phyloP scores from a whole-genome alignment of 2,113 vertebrate genomes.

The Perca flavescens region DNA sequence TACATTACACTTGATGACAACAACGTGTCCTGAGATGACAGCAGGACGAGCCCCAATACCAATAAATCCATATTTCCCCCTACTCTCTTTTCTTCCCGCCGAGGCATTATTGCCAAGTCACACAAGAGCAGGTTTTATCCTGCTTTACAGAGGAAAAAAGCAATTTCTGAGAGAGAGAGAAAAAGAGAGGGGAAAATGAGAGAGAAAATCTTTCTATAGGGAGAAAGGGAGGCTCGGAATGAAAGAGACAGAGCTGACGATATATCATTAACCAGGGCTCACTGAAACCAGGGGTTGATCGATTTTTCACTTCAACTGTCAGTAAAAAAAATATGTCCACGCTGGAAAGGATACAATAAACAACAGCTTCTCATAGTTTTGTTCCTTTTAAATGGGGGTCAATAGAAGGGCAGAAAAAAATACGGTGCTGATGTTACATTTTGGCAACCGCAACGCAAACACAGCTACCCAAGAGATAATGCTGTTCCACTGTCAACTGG shows the following conservation, averaged over 20 bases:
- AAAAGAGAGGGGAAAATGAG: conserved; percentile 4
- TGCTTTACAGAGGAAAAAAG: conserved; percentile 28
- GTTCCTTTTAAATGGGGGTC: conserved; percentile 25
- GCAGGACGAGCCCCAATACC: conserved; percentile 57
- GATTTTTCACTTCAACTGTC: conserved; percentile 36
- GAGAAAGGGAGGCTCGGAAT: conserved; percentile 16
- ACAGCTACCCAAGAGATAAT: background rate
- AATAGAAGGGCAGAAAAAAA: conserved; percentile 21
- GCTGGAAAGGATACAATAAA: conserved; percentile 1
- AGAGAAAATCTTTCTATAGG: conserved; percentile 14
- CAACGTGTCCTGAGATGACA: conserved; percentile 66
- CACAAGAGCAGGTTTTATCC: conserved; percentile 57
- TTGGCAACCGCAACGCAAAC: conserved; percentile 10
- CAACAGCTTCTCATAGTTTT: background rate
- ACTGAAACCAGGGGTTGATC: conserved; percentile 28
- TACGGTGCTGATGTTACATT: background rate
- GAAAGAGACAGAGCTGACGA: conserved; percentile 12
- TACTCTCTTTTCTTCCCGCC: conserved; percentile 40
- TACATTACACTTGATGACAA: conserved; percentile 69
- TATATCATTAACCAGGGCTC: conserved; percentile 29
- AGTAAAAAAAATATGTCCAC: conserved; percentile 4
- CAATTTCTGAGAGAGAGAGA: conserved; percentile 39
- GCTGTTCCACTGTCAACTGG: background rate
- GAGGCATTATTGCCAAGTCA: conserved; percentile 51
- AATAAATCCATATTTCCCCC: conserved; percentile 74